Conservation (phyloP, 1,140 invertebrate genomes). For the Papilio polyxenes region DNA sequence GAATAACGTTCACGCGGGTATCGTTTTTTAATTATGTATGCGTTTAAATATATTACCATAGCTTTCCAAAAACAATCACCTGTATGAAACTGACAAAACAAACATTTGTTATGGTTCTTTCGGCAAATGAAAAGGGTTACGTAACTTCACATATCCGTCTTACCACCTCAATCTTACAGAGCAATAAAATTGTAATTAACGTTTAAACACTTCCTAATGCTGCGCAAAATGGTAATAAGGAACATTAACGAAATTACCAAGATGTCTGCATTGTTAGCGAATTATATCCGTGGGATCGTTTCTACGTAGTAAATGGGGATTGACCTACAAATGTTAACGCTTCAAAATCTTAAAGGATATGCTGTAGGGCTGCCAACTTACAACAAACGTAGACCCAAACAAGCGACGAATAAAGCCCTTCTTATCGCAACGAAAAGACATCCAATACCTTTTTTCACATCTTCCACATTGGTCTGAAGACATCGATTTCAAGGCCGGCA, state of each 20-base stretch:
- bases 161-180: background rate
- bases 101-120: background rate
- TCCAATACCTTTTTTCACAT: too few relatives aligned
- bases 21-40: too few relatives aligned
- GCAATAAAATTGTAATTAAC: background rate
- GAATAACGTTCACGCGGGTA: too few relatives aligned
- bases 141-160: background rate
- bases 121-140: background rate
- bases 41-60: too few relatives aligned
- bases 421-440: background rate
- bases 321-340: conserved; percentile 12
- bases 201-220: background rate
- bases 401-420: background rate
- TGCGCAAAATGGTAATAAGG: background rate
- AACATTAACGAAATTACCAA: conserved; percentile 2
- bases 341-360: background rate
- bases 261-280: background rate
- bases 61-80: too few relatives aligned
- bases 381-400: background rate
- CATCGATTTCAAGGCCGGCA: background rate
- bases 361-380: background rate
- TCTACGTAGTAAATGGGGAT: background rate
- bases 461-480: background rate
- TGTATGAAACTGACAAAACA: background rate
- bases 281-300: background rate